Percentiles rank a stretch among this genome's conserved stretches.
These are phyloP conservation scores for Peromyscus attwateri DNA, from an alignment of 2,797 vertebrate species.

Conservation along the genomic window DNA sequence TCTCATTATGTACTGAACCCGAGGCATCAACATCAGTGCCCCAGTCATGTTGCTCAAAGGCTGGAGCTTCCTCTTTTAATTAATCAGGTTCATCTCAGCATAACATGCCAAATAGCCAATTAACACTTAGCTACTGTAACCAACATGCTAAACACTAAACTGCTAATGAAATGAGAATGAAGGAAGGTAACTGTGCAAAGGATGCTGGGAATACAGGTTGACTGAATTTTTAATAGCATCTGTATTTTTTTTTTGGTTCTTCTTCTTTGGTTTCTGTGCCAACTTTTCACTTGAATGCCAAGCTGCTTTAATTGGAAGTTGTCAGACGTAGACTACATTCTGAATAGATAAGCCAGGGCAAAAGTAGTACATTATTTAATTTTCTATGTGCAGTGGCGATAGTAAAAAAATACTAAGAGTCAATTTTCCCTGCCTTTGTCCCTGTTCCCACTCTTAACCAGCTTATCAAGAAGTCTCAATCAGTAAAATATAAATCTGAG, in stretches of 20 bases:
- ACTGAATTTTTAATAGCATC: not conserved
- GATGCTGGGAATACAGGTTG: constrained; percentile 62
- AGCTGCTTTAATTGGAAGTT: constrained; percentile 64
- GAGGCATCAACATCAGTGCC: constrained; percentile 87
- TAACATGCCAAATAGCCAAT: constrained; percentile 88
- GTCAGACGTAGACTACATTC: constrained; percentile 69
- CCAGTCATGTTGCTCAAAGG: constrained; percentile 81
- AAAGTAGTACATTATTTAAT: constrained; percentile 76
- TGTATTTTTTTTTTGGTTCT: not conserved
- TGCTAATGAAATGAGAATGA: constrained; percentile 81
- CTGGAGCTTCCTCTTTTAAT: constrained; percentile 88
- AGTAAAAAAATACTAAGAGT: constrained; percentile 76
- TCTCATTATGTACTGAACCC: constrained; percentile 88
- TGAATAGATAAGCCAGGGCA: constrained; percentile 68
- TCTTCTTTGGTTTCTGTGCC: not conserved
- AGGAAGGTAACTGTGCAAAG: constrained; percentile 70
- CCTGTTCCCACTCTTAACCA: constrained; percentile 37
- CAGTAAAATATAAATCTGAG: constrained; percentile 17
- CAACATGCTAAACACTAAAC: constrained; percentile 84
- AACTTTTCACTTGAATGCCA: constrained; percentile 80
- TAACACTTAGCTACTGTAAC: constrained; percentile 89
- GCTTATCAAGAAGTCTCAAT: constrained; percentile 1
- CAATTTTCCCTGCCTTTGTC: constrained; percentile 80
- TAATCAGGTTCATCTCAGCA: constrained; percentile 88
- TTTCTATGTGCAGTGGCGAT: constrained; percentile 75